These are phyloP conservation scores for Pampus argenteus DNA, from an alignment of 2,797 vertebrate genomes.

Conservation along the genomic window DNA sequence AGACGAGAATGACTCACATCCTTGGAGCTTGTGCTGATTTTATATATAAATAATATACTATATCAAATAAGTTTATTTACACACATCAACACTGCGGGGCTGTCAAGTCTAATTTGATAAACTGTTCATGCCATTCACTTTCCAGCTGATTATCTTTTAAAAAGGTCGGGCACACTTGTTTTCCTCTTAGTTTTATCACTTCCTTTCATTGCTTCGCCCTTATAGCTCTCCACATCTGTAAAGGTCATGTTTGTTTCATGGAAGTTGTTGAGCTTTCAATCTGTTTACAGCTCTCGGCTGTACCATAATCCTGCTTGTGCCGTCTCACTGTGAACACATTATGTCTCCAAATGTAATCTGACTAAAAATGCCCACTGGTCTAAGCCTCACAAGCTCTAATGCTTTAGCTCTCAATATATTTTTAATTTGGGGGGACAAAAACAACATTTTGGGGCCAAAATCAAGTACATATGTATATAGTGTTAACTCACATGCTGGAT, in stretches of 20 bases:
- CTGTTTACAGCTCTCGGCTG: conserved; percentile 30
- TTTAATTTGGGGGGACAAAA: conserved; percentile 59
- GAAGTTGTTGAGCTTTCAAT: conserved; percentile 45
- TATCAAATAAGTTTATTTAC: background rate
- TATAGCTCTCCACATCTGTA: conserved; percentile 24
- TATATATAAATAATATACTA: too few relatives aligned
- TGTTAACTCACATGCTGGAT: too few relatives aligned
- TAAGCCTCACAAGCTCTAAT: conserved; percentile 59
- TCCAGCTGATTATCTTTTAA: conserved; percentile 30
- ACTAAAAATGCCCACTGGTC: conserved; percentile 51
- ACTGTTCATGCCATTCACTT: conserved; percentile 21
- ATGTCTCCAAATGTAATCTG: conserved; percentile 58
- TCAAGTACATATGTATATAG: background rate
- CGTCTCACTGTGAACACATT: conserved; percentile 54
- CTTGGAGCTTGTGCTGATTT: background rate
- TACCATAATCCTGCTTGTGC: conserved; percentile 53
- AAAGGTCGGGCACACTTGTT: conserved; percentile 35
- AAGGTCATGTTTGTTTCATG: conserved; percentile 61
- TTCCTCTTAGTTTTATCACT: conserved; percentile 25
- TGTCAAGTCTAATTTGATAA: conserved; percentile 6
- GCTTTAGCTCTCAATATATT: conserved; percentile 62
- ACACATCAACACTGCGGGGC: conserved; percentile 4
- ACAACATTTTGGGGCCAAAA: conserved; percentile 33
- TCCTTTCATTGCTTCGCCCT: conserved; percentile 22
- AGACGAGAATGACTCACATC: background rate